Percentiles rank a stretch among this genome's conserved stretches.
Evolutionary conservation across 2,113 vertebrate genomes (phyloP).

Genomic region (Python bivittatus): DNA sequence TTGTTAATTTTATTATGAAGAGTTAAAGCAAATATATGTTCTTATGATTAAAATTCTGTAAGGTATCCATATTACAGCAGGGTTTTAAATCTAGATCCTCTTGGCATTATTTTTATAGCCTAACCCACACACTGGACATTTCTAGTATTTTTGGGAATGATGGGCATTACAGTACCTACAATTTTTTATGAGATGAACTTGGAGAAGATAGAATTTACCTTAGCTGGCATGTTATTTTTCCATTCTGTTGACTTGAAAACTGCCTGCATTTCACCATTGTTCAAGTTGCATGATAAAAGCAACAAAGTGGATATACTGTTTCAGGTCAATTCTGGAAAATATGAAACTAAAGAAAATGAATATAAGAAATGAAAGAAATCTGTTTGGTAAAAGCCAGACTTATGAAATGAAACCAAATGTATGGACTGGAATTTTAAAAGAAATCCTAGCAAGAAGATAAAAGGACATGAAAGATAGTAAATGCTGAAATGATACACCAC

Average conservation of each 20-base stretch:
- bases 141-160: background rate
- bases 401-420: conserved; percentile 78
- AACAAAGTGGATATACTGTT: conserved; percentile 73
- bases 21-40: background rate
- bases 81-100: background rate
- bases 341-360: conserved; percentile 77
- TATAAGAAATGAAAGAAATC: conserved; percentile 35
- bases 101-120: background rate
- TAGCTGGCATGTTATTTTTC: conserved; percentile 15
- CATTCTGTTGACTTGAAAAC: conserved; percentile 67
- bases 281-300: conserved; percentile 77
- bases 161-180: background rate
- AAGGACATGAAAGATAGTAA: conserved; percentile 87
- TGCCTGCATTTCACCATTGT: conserved; percentile 66
- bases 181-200: background rate
- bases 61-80: background rate
- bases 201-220: conserved; percentile 58
- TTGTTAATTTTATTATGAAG: background rate
- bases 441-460: conserved; percentile 80
- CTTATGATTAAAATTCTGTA: background rate
- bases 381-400: conserved; percentile 72
- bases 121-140: background rate
- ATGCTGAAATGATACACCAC: conserved; percentile 85
- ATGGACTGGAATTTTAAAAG: conserved; percentile 76
- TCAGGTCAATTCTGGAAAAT: conserved; percentile 73